A percentile compares a stretch with the other conserved stretches of the same genome.
Conservation (phyloP, 2,797 vertebrate species). For the Phaenicophaeus curvirostris region DNA sequence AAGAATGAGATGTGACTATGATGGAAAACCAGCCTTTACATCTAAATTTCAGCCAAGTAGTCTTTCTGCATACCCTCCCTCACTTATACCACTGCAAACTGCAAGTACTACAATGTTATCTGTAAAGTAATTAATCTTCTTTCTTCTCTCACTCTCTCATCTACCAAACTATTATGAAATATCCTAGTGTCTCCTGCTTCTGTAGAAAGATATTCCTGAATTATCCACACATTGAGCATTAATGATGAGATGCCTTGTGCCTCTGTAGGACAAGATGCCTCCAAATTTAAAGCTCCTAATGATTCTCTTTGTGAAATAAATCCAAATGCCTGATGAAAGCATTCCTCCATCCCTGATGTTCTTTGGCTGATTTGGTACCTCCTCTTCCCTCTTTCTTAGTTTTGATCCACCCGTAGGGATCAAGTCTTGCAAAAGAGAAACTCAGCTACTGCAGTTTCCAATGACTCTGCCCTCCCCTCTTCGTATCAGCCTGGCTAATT, state of each 20-base stretch:
- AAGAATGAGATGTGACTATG: slow-evolving; percentile 36
- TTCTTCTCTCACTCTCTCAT: background rate
- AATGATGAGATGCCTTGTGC: background rate
- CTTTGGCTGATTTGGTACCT: background rate
- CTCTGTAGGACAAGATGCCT: background rate
- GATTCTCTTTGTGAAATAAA: slow-evolving; percentile 6
- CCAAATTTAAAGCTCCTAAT: background rate
- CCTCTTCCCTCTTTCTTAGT: background rate
- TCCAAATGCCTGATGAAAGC: slow-evolving; percentile 12
- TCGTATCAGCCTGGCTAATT: background rate
- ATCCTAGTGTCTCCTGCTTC: background rate
- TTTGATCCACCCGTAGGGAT: background rate
- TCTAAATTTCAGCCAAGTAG: background rate
- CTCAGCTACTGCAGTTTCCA: background rate
- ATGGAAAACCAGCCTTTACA: slow-evolving; percentile 6
- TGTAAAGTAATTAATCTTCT: slow-evolving; percentile 16
- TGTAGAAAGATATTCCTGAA: background rate
- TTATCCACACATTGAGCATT: background rate
- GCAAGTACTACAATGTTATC: background rate
- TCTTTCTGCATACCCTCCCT: background rate
- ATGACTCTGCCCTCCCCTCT: background rate
- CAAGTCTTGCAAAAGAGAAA: background rate
- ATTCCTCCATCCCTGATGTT: background rate
- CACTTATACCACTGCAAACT: background rate
- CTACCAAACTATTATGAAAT: background rate